Evolutionary conservation across 2,888 invertebrate genomes (phyloP).

Genomic region (Nemurella pictetii): DNA sequence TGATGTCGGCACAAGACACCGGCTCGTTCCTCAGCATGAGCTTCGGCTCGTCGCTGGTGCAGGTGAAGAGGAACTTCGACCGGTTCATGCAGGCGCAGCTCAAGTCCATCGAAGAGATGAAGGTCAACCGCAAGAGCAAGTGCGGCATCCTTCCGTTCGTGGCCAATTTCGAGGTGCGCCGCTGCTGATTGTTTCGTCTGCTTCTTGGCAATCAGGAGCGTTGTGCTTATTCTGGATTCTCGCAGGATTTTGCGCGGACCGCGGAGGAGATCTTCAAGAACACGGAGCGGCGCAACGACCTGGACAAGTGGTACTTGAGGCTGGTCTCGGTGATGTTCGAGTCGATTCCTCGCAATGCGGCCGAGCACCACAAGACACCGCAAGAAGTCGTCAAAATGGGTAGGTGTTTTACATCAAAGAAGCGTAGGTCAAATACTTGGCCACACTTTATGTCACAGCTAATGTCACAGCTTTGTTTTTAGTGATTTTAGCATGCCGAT

Average conservation of each 20-base stretch:
- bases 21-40: conserved; percentile 87
- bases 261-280: conserved; percentile 86
- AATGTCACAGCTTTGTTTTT: conserved; percentile 18
- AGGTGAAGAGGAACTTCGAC: conserved; percentile 89
- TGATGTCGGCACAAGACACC: conserved; percentile 84
- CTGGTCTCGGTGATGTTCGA: conserved; percentile 83
- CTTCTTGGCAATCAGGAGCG: too few relatives aligned
- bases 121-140: conserved; percentile 73
- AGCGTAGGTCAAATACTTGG: not conserved
- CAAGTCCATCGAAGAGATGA: conserved; percentile 77
- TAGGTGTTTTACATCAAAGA: too few relatives aligned
- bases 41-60: conserved; percentile 82
- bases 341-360: conserved; percentile 75
- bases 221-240: too few relatives aligned
- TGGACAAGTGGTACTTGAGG: conserved; percentile 88
- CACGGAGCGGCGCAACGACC: conserved; percentile 83
- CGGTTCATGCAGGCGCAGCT: conserved; percentile 84
- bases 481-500: too few relatives aligned
- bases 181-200: conserved; percentile 35
- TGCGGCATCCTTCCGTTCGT: conserved; percentile 90
- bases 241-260: conserved; percentile 75
- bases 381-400: conserved; percentile 89
- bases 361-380: conserved; percentile 89
- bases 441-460: not conserved
- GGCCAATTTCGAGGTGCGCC: conserved; percentile 75